phyloP scores from a whole-genome alignment of 2,797 vertebrate species.

The Sparidentex hasta region DNA sequence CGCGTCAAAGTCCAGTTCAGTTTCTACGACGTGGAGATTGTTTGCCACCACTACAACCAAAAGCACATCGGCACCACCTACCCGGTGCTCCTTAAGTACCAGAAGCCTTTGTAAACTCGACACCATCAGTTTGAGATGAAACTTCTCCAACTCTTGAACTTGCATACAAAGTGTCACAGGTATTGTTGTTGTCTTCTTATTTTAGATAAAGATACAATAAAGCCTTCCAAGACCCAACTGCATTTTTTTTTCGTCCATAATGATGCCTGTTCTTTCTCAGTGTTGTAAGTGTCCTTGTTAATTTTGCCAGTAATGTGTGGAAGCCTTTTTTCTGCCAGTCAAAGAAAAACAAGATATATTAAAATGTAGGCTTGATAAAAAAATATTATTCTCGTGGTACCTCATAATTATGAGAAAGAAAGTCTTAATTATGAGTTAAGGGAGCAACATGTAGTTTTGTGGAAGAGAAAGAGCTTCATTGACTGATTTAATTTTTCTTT shows the following conservation, averaged over 20 bases:
- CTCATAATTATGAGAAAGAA: too few species aligned
- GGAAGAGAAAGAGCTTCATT: too few species aligned
- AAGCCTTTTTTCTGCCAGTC: too few species aligned
- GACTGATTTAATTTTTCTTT: too few species aligned
- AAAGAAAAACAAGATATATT: too few species aligned
- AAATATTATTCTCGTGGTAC: too few species aligned
- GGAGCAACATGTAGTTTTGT: too few species aligned
- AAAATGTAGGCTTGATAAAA: too few species aligned
- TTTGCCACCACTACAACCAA: slow-evolving; percentile 88
- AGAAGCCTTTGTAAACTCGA: slow-evolving; percentile 38
- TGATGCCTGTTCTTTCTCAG: neutral
- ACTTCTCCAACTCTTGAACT: slow-evolving; percentile 32
- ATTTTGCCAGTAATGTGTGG: neutral
- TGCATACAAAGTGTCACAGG: slow-evolving; percentile 66
- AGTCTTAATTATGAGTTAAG: too few species aligned
- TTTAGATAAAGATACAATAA: slow-evolving; percentile 85
- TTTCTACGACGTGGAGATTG: slow-evolving; percentile 87
- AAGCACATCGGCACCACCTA: slow-evolving; percentile 89
- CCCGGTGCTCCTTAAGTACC: slow-evolving; percentile 86
- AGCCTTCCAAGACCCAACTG: slow-evolving; percentile 64
- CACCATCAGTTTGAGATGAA: slow-evolving; percentile 13
- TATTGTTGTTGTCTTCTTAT: slow-evolving; percentile 82
- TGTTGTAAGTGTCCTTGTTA: neutral
- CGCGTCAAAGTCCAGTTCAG: slow-evolving; percentile 87
- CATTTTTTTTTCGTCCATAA: neutral